Evolutionary conservation across 1,140 invertebrate genomes (phyloP), one percentile per base, ranked within the genome.

Genomic region (Drosophila chauvacae): DNA sequence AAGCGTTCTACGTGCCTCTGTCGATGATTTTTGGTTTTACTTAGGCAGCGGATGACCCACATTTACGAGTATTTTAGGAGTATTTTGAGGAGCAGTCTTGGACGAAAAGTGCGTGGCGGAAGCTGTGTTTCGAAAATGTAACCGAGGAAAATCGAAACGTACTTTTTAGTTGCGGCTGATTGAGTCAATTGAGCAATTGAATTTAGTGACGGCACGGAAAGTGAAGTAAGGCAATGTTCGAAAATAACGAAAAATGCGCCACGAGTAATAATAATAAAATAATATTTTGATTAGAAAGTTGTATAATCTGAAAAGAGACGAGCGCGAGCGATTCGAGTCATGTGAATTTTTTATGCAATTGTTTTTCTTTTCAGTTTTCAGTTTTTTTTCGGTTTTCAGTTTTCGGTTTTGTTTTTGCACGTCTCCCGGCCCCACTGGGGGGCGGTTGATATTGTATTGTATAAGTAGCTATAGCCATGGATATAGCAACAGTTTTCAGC

Each of bases 271-370:
- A 88, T 77, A 87, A 88, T 87, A 87, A 77, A 75, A 74, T 74
- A 80, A 83, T 80, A 77, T 83, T 87, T 87, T 87, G 83, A 87
- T 87, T 87, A 87, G 83, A 87, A 87, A 87, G 84, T 88, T 87
- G 83, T 87, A 87, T 87, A 88, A 87, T 88, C 83, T 83, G 30
- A 11, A 62, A 42, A 50, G 72, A 42, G 60, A 59, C 68, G 71
- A 76, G 60, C 61, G 44, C 47, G 14, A 71, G 13, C 66, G 79
- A 66, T 66, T 77, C 66, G 75, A 83, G 68, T 65, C 83, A 88
- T 88, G 83, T 87, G 83, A 88, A 88, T 87, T 80, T 88, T 87
- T 87, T 88, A 87, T 87, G 83, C 84, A 87, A 87, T 88, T 87
- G 85, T 87, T 86, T 87, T 86, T 77, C 63, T 86, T 71, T 82